Percentiles rank a stretch among this genome's conserved stretches.
phyloP scores from a whole-genome alignment of 2,888 invertebrate genomes.

The Pinctada fucata region DNA sequence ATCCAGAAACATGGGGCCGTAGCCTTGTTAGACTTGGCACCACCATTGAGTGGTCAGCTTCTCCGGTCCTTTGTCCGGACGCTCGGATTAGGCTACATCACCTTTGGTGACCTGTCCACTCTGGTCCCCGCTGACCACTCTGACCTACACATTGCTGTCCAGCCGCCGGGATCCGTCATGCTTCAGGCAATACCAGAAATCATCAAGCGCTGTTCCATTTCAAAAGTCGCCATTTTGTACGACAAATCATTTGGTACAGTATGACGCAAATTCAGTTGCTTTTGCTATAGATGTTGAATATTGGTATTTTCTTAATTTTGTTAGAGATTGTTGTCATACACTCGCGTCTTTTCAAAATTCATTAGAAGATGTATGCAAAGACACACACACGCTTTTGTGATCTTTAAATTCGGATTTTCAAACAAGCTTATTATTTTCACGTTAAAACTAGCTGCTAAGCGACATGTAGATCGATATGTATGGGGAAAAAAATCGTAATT shows the following conservation, averaged over 20 bases:
- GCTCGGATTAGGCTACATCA: constrained; percentile 64
- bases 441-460: too few relatives aligned
- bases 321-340: too few relatives aligned
- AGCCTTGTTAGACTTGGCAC: constrained; percentile 65
- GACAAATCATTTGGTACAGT: constrained; percentile 89
- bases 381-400: too few relatives aligned
- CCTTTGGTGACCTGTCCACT: constrained; percentile 58
- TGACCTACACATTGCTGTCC: constrained; percentile 38
- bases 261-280: neutral
- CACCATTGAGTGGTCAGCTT: constrained; percentile 59
- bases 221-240: constrained; percentile 93
- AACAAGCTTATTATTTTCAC: too few relatives aligned
- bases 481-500: too few relatives aligned
- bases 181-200: constrained; percentile 90
- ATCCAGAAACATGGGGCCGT: constrained; percentile 50
- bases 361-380: too few relatives aligned
- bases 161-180: constrained; percentile 74
- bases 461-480: too few relatives aligned
- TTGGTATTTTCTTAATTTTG: too few relatives aligned
- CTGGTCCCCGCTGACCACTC: constrained; percentile 41
- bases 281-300: too few relatives aligned
- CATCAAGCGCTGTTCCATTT: constrained; percentile 89
- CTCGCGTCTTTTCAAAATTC: too few relatives aligned
- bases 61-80: constrained; percentile 64
- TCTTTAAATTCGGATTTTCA: too few relatives aligned